A percentile compares a stretch with the other conserved stretches of the same genome.
Conservation (phyloP, 2,888 invertebrate species). For the Pristionchus fissidentatus region DNA sequence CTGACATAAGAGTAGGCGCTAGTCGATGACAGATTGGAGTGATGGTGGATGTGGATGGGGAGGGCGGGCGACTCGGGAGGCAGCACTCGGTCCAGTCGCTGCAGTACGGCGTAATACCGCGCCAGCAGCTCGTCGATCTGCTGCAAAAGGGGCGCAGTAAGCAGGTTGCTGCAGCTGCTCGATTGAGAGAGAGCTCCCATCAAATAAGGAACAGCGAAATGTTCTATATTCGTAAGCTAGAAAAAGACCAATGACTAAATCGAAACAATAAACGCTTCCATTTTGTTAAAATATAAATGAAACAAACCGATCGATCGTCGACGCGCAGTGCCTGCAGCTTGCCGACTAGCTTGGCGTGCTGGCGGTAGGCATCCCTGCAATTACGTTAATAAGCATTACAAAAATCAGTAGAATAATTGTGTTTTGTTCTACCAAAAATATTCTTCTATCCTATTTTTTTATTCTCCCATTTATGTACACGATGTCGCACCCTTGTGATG, state of each 20-base stretch:
- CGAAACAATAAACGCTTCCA: too few species aligned
- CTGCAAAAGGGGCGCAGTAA: neutral
- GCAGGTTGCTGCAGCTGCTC: too few species aligned
- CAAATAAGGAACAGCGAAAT: too few species aligned
- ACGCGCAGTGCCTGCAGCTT: slow-evolving; percentile 63
- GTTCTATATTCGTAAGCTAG: too few species aligned
- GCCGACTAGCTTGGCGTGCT: slow-evolving; percentile 54
- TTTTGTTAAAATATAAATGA: neutral
- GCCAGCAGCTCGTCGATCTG: slow-evolving; percentile 48
- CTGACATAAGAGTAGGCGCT: slow-evolving; percentile 47
- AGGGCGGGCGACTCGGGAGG: slow-evolving; percentile 56
- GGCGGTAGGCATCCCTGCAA: neutral
- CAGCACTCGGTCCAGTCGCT: slow-evolving; percentile 52
- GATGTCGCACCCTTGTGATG: too few species aligned
- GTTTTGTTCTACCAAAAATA: too few species aligned
- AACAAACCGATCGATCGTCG: slow-evolving; percentile 38
- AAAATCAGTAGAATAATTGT: too few species aligned
- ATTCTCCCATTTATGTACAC: too few species aligned
- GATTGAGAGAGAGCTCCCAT: too few species aligned
- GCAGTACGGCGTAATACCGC: slow-evolving; percentile 55
- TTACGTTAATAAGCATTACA: neutral
- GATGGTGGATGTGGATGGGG: slow-evolving; percentile 56
- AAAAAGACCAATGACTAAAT: neutral
- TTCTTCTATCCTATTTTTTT: too few species aligned
- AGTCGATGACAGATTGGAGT: slow-evolving; percentile 47